These are phyloP conservation scores for Cromileptes altivelis DNA, from an alignment of 2,113 vertebrate genomes.

Conservation along the genomic window DNA sequence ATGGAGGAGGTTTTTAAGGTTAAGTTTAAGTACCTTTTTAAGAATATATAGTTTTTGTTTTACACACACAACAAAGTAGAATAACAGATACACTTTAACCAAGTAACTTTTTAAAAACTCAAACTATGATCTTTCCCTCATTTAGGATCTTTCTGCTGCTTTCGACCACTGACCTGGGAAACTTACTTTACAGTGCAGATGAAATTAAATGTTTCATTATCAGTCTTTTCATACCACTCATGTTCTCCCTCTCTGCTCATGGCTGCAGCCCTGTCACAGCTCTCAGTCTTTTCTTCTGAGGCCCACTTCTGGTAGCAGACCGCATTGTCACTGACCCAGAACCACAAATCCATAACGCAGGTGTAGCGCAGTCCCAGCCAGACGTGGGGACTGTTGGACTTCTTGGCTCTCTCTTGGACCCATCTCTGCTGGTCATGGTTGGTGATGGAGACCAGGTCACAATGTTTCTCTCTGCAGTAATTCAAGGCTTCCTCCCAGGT, in stretches of 20 bases:
- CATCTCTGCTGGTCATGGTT: neutral
- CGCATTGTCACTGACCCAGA: constrained; percentile 38
- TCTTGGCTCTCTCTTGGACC: constrained; percentile 15
- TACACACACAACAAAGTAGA: no score
- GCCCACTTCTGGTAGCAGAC: constrained; percentile 17
- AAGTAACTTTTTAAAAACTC: no score
- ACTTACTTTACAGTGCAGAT: constrained; percentile 16
- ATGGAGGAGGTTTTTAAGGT: no score
- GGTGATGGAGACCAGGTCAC: constrained; percentile 50
- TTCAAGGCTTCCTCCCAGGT: constrained; percentile 36
- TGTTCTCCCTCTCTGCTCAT: neutral
- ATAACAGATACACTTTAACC: no score
- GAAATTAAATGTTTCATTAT: constrained; percentile 15
- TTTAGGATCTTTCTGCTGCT: no score
- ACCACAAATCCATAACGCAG: constrained; percentile 45
- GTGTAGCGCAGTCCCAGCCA: constrained; percentile 59
- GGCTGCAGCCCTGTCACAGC: constrained; percentile 19
- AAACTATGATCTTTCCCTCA: no score
- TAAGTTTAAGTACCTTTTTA: no score
- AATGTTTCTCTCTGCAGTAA: constrained; percentile 43
- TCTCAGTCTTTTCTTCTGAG: fast-evolving
- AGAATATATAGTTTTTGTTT: no score
- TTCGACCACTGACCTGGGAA: no score
- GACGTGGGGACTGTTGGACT: neutral
- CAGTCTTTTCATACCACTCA: constrained; percentile 22